These are phyloP conservation scores for Tetrax tetrax DNA, from an alignment of 2,113 vertebrate genomes.

Conservation along the genomic window DNA sequence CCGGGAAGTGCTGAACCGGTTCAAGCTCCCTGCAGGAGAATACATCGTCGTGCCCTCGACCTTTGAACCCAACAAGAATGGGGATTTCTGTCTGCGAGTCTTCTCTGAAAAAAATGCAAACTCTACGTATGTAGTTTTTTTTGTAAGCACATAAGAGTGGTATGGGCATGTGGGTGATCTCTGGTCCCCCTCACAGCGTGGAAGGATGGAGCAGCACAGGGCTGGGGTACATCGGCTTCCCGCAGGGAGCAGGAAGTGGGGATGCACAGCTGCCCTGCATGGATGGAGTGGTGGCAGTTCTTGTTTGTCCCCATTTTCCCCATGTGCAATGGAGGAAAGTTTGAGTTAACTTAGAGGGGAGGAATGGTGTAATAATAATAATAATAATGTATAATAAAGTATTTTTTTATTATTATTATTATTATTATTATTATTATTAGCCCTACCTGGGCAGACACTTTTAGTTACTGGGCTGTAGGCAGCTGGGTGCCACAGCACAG, in stretches of 20 bases:
- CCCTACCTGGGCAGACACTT: background rate
- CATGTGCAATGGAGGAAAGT: background rate
- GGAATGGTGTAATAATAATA: background rate
- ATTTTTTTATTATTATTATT: background rate
- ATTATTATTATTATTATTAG: background rate
- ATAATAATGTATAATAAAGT: background rate
- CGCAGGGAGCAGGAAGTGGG: rapidly evolving
- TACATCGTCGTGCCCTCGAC: slow-evolving; percentile 92
- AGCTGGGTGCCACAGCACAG: background rate
- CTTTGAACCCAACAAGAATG: slow-evolving; percentile 88
- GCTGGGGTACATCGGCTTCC: background rate
- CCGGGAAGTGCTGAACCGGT: slow-evolving; percentile 88
- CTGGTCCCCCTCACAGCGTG: rapidly evolving
- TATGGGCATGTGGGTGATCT: rapidly evolving
- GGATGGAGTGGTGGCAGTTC: background rate
- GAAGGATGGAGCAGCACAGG: background rate
- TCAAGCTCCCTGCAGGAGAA: slow-evolving; percentile 88
- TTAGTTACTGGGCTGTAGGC: background rate
- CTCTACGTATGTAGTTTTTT: slow-evolving; percentile 75
- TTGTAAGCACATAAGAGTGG: rapidly evolving
- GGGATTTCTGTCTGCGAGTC: slow-evolving; percentile 91
- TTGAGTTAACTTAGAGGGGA: background rate
- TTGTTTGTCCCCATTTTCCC: background rate
- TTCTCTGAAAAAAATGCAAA: slow-evolving; percentile 90
- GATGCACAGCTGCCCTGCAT: rapidly evolving